Evolutionary conservation across 1,140 invertebrate genomes (phyloP).

Genomic region (Ceratina australensis): DNA sequence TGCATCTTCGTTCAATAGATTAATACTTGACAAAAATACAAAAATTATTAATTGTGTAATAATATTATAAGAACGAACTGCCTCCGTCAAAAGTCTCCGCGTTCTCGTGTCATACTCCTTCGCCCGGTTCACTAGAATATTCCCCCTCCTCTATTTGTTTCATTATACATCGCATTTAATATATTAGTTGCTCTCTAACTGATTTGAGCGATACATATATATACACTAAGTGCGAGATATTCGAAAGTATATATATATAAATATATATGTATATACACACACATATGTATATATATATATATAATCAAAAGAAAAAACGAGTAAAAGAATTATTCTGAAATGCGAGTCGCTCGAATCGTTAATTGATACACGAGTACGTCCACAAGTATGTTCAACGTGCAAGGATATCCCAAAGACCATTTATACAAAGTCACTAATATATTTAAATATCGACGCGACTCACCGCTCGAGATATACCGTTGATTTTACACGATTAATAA

Average conservation of each 20-base stretch:
- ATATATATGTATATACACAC: too few species aligned
- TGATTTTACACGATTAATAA: conserved; percentile 11
- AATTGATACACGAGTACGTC: conserved; percentile 4
- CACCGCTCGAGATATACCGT: conserved; percentile 7
- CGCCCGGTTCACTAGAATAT: conserved; percentile 43
- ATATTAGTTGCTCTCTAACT: conserved; percentile 52
- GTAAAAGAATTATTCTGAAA: conserved; percentile 22
- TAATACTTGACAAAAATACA: conserved; percentile 75
- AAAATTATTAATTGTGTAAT: conserved; percentile 72
- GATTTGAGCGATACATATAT: conserved; percentile 52
- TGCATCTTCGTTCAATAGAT: conserved; percentile 68
- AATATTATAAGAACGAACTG: conserved; percentile 68
- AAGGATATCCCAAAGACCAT: neutral
- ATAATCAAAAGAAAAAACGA: neutral
- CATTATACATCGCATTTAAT: conserved; percentile 68
- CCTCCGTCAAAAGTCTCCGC: conserved; percentile 53
- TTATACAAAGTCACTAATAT: conserved; percentile 10
- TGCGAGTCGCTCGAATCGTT: conserved; percentile 15
- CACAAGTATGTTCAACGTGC: conserved; percentile 17
- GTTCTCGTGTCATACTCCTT: conserved; percentile 25
- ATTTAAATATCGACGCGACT: neutral
- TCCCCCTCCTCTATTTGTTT: conserved; percentile 48
- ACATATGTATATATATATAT: too few species aligned
- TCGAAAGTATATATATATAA: conserved; percentile 50
- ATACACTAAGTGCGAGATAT: conserved; percentile 30